A percentile compares a stretch with the other conserved stretches of the same genome.
Evolutionary conservation across 2,113 vertebrate species (phyloP).

Genomic region (Sapayoa aenigma): DNA sequence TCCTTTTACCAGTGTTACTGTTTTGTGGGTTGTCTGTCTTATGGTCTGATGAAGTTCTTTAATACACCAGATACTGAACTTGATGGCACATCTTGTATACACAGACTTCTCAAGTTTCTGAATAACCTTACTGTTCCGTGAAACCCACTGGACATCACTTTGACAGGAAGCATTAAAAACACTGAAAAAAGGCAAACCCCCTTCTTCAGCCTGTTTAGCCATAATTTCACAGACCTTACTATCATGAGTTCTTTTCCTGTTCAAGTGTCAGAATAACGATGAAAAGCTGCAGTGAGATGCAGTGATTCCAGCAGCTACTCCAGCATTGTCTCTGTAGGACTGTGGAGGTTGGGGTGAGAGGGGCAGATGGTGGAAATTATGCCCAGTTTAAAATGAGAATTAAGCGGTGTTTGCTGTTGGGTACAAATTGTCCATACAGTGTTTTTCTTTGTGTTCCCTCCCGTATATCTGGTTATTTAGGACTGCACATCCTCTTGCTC

Average conservation of each 20-base stretch:
- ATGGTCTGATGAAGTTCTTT: background rate
- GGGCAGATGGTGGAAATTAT: background rate
- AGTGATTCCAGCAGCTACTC: background rate
- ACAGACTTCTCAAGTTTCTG: background rate
- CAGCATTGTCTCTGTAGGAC: background rate
- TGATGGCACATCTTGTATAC: background rate
- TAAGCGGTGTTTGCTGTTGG: background rate
- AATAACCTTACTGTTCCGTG: background rate
- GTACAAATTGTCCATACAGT: background rate
- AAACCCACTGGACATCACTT: background rate
- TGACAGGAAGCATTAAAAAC: background rate
- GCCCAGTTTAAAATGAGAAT: background rate
- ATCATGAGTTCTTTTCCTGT: background rate
- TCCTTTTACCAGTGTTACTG: background rate
- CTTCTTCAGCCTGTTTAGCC: background rate
- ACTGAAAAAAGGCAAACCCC: too few species aligned
- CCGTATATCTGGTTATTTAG: background rate
- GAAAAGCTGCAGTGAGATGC: background rate
- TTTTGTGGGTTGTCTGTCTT: background rate
- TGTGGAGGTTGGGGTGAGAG: background rate
- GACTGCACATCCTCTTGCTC: too few species aligned
- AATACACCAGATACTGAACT: background rate
- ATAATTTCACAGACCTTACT: background rate
- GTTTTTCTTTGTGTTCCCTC: background rate
- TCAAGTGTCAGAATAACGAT: background rate